Conservation (phyloP, 2,888 invertebrate species). For the Laspeyria flexula region DNA sequence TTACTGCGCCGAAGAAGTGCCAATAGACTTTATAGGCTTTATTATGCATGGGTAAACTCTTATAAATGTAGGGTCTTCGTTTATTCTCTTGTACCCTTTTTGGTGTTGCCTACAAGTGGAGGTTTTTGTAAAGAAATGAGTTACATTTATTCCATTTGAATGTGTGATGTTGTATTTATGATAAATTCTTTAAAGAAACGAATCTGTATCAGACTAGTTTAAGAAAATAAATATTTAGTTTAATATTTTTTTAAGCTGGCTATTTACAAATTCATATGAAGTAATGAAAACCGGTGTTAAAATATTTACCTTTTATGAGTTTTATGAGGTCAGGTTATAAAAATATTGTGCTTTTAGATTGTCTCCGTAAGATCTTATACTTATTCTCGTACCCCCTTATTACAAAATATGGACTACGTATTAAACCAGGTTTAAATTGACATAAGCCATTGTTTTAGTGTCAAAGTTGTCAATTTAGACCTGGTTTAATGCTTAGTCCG, state of each 20-base stretch:
- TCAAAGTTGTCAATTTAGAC: too few relatives aligned
- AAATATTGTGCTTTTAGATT: too few relatives aligned
- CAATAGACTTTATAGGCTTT: conserved; percentile 36
- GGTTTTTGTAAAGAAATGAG: conserved; percentile 16
- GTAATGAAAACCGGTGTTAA: neutral
- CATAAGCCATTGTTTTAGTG: too few relatives aligned
- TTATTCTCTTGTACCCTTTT: conserved; percentile 21
- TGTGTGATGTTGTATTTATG: conserved; percentile 4
- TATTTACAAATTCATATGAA: neutral
- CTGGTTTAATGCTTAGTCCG: too few relatives aligned
- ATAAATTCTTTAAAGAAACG: neutral
- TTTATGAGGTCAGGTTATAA: too few relatives aligned
- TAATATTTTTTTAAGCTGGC: too few relatives aligned
- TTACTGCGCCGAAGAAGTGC: conserved; percentile 38
- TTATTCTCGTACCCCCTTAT: too few relatives aligned
- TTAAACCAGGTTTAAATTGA: too few relatives aligned
- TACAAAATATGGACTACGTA: too few relatives aligned
- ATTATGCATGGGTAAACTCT: conserved; percentile 38
- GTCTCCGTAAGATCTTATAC: too few relatives aligned
- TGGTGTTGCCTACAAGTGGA: conserved; percentile 20
- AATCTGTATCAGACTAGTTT: neutral
- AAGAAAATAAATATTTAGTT: neutral
- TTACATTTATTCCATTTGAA: conserved; percentile 13
- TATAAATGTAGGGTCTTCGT: conserved; percentile 31
- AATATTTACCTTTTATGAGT: neutral